phyloP scores from a whole-genome alignment of 2,797 vertebrate species.

The Ctenopoma multispine region DNA sequence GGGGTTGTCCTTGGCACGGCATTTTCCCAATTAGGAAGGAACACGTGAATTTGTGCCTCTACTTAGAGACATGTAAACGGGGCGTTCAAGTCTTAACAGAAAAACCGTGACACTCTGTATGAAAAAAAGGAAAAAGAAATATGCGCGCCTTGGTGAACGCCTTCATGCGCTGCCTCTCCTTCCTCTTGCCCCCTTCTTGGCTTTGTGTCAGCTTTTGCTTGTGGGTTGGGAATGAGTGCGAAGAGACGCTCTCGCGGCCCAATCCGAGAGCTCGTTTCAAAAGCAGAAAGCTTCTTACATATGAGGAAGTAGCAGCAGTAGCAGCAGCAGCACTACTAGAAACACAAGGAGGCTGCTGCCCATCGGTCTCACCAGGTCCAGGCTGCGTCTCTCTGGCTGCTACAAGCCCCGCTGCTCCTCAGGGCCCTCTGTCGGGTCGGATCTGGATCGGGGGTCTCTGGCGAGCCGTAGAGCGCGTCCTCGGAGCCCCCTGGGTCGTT shows the following conservation, averaged over 20 bases:
- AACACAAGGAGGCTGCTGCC: conserved; percentile 70
- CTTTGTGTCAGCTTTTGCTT: conserved; percentile 81
- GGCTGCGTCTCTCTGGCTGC: conserved; percentile 81
- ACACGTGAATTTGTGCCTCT: conserved; percentile 70
- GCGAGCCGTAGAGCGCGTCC: conserved; percentile 84
- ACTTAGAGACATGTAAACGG: conserved; percentile 59
- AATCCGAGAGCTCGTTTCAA: conserved; percentile 85
- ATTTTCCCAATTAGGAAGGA: conserved; percentile 67
- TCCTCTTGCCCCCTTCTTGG: conserved; percentile 86
- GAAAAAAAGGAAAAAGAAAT: conserved; percentile 11
- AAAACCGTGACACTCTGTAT: conserved; percentile 1
- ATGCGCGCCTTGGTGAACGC: conserved; percentile 84
- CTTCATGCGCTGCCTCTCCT: conserved; percentile 83
- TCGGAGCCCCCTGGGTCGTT: conserved; percentile 78
- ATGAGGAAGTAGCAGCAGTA: conserved; percentile 84
- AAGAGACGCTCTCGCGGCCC: conserved; percentile 78
- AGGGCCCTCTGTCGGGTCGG: conserved; percentile 73
- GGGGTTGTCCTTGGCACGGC: conserved; percentile 47
- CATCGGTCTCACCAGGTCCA: conserved; percentile 69
- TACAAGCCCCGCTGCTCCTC: conserved; percentile 73
- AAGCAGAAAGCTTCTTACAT: conserved; percentile 85
- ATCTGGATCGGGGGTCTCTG: conserved; percentile 82
- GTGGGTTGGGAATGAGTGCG: conserved; percentile 83
- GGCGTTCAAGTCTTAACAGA: conserved; percentile 25
- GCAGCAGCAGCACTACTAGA: conserved; percentile 51